Conservation (phyloP, 2,888 invertebrate genomes). For the Helobdella robusta region DNA sequence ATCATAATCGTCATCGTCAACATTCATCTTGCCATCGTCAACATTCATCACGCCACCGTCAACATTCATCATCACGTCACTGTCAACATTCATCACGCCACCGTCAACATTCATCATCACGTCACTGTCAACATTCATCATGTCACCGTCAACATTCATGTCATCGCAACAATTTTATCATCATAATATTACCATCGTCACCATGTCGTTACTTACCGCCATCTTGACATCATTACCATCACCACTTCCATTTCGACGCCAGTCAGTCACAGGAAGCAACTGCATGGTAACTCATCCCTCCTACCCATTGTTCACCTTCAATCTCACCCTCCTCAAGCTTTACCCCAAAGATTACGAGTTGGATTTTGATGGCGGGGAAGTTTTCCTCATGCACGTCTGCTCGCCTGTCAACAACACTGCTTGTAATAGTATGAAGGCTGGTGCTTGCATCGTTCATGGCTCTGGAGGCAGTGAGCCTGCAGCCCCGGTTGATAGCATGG, state of each 20-base stretch:
- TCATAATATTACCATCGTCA: too few species aligned
- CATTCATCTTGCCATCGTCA: too few species aligned
- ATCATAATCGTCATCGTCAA: too few species aligned
- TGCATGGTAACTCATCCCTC: conserved; percentile 12
- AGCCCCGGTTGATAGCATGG: not conserved
- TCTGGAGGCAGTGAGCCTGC: too few species aligned
- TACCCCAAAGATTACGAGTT: not conserved
- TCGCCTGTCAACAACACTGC: not conserved
- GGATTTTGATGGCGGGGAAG: conserved; percentile 1
- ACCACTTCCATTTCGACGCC: not conserved
- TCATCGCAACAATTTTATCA: too few species aligned
- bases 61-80: too few species aligned
- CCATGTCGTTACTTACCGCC: not conserved
- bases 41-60: too few species aligned
- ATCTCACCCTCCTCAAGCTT: not conserved
- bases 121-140: too few species aligned
- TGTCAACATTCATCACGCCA: too few species aligned
- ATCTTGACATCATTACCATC: not conserved
- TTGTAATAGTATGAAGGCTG: not conserved
- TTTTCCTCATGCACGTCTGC: not conserved
- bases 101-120: too few species aligned
- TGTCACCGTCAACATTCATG: too few species aligned
- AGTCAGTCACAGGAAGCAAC: conserved; percentile 5
- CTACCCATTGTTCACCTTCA: not conserved
- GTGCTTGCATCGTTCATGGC: conserved; percentile 16